Percentiles rank a stretch among this genome's conserved stretches.
These are phyloP conservation scores for Periparus ater DNA, from an alignment of 2,797 vertebrate genomes.

Conservation along the genomic window DNA sequence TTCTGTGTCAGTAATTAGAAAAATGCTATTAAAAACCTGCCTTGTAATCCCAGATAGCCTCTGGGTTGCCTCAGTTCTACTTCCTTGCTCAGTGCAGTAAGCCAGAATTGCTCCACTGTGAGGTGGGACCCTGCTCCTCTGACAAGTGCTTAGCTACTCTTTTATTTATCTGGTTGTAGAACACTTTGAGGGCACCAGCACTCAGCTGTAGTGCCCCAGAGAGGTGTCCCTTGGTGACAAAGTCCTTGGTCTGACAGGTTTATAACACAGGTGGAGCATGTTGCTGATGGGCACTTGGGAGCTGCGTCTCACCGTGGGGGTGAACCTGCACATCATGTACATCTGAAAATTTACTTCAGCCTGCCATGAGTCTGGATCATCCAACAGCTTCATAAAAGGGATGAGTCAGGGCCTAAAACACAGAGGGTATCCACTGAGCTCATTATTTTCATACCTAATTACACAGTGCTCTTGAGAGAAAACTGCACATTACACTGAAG, in stretches of 20 bases:
- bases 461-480: conserved; percentile 25
- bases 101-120: not conserved
- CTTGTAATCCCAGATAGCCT: conserved; percentile 51
- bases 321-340: not conserved
- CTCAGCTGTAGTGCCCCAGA: not conserved
- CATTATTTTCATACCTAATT: conserved; percentile 45
- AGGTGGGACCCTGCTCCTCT: not conserved
- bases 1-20: conserved; percentile 60
- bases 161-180: not conserved
- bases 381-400: conserved; percentile 19
- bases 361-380: conserved; percentile 3
- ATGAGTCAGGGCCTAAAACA: conserved; percentile 52
- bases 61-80: conserved; percentile 16
- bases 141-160: not conserved
- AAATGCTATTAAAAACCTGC: conserved; percentile 60
- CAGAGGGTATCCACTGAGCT: conserved; percentile 5
- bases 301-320: not conserved
- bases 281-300: not conserved
- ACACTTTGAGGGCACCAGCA: not conserved
- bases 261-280: not conserved
- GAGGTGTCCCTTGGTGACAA: not conserved
- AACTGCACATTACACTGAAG: not conserved
- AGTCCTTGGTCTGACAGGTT: not conserved
- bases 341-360: not conserved
- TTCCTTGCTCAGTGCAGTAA: not conserved